Evolutionary conservation across 2,113 vertebrate species (phyloP).

Genomic region (Microtus montanus): DNA sequence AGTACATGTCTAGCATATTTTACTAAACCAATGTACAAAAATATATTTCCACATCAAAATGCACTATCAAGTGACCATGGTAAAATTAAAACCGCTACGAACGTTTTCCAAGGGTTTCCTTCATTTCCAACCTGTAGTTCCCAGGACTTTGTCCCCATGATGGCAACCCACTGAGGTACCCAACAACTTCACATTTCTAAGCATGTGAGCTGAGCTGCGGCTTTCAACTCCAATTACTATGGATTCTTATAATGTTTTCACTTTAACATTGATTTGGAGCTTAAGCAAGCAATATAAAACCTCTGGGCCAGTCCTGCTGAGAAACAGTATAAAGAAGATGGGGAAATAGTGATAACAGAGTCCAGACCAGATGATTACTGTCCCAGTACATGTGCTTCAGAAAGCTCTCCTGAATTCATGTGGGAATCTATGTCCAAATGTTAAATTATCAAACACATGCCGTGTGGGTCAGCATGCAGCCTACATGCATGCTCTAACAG

Average conservation of each 20-base stretch:
- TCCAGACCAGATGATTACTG: conserved; percentile 32
- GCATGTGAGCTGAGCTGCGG: not conserved
- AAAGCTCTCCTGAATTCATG: conserved; percentile 51
- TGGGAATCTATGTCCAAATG: not conserved
- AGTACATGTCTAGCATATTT: conserved; percentile 15
- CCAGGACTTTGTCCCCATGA: conserved; percentile 45
- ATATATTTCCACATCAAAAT: conserved; percentile 53
- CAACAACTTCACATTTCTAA: not conserved
- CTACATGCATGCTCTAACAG: conserved; percentile 61
- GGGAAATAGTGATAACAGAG: conserved; percentile 12
- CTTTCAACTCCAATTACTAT: not conserved
- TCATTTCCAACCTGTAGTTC: conserved; percentile 56
- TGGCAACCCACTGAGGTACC: not conserved
- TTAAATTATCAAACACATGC: conserved; percentile 46
- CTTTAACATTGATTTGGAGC: conserved; percentile 16
- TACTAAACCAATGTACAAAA: not conserved
- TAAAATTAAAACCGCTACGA: conserved; percentile 42
- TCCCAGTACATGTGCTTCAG: not conserved
- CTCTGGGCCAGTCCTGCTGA: not conserved
- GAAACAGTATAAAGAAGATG: not conserved
- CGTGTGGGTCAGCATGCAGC: not conserved
- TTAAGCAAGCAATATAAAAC: not conserved
- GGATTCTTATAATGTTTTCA: conserved; percentile 37
- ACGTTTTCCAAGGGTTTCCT: not conserved
- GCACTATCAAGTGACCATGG: not conserved